A percentile compares a stretch with the other conserved stretches of the same genome.
These are phyloP conservation scores for Pycnonotus jocosus DNA, from an alignment of 2,113 vertebrate species.

Conservation along the genomic window DNA sequence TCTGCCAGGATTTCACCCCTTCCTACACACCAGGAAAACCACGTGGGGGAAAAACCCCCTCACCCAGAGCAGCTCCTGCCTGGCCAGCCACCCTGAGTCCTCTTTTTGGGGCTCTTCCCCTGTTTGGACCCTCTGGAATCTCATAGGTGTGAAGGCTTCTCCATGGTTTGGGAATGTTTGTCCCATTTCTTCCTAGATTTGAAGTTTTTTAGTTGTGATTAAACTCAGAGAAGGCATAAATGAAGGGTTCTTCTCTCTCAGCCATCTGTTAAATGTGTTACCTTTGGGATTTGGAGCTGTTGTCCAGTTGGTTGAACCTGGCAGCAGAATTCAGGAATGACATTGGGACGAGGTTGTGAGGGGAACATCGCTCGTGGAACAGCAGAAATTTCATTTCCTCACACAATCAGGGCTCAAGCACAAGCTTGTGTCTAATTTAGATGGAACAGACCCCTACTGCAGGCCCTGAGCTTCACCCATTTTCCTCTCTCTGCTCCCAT, in stretches of 20 bases:
- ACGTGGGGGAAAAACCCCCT: fast-evolving
- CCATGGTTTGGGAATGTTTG: neutral
- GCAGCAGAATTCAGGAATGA: neutral
- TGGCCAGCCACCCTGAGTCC: neutral
- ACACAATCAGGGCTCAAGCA: neutral
- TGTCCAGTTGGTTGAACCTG: neutral
- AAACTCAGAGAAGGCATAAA: neutral
- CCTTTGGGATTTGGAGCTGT: neutral
- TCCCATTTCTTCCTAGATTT: neutral
- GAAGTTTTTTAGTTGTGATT: neutral
- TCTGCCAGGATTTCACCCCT: neutral
- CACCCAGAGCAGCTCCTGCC: neutral
- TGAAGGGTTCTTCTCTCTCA: neutral
- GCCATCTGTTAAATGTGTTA: neutral
- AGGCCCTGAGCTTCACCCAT: neutral
- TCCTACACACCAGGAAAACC: neutral
- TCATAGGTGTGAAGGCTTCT: neutral
- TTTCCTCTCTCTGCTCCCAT: neutral
- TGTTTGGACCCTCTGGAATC: neutral
- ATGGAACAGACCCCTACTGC: neutral
- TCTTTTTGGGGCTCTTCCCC: neutral
- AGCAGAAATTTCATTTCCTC: neutral
- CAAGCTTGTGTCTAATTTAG: neutral
- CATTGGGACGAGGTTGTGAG: neutral
- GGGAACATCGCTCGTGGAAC: neutral